Evolutionary conservation across 2,113 vertebrate species (phyloP).

Genomic region (Archocentrus centrarchus): DNA sequence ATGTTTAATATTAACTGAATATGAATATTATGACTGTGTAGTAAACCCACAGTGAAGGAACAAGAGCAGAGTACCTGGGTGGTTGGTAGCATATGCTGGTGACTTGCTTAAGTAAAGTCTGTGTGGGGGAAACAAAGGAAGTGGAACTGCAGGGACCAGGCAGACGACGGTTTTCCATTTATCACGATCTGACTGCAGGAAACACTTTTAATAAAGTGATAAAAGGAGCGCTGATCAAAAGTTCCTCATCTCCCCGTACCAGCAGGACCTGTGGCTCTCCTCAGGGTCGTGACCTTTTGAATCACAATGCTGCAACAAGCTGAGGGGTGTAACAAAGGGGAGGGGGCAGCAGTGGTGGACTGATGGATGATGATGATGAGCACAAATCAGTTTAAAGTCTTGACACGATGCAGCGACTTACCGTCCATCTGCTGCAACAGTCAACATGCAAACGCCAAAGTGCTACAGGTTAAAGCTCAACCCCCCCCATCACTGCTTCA

Average conservation of each 20-base stretch:
- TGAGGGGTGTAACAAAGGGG: constrained; percentile 5
- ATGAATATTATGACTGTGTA: background rate
- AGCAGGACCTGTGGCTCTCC: constrained; percentile 12
- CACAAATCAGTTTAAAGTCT: background rate
- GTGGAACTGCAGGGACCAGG: background rate
- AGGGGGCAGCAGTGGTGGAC: constrained; percentile 42
- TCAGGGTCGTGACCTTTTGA: constrained; percentile 24
- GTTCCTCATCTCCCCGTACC: background rate
- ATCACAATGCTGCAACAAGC: constrained; percentile 62
- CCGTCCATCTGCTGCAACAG: constrained; percentile 45
- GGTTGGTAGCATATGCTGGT: background rate
- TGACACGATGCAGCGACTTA: constrained; percentile 70
- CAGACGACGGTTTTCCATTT: background rate
- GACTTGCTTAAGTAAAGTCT: background rate
- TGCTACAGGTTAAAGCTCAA: constrained; percentile 28
- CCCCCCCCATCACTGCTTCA: constrained; percentile 18
- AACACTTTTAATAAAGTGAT: rapidly evolving
- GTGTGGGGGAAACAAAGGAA: background rate
- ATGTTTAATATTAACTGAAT: too few relatives aligned
- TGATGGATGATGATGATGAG: constrained; percentile 17
- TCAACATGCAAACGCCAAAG: constrained; percentile 46
- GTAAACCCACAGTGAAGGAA: background rate
- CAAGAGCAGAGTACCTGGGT: background rate
- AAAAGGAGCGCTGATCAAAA: background rate
- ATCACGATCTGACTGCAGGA: background rate